phyloP scores from a whole-genome alignment of 2,888 invertebrate species.

The Cephus spinipes region DNA sequence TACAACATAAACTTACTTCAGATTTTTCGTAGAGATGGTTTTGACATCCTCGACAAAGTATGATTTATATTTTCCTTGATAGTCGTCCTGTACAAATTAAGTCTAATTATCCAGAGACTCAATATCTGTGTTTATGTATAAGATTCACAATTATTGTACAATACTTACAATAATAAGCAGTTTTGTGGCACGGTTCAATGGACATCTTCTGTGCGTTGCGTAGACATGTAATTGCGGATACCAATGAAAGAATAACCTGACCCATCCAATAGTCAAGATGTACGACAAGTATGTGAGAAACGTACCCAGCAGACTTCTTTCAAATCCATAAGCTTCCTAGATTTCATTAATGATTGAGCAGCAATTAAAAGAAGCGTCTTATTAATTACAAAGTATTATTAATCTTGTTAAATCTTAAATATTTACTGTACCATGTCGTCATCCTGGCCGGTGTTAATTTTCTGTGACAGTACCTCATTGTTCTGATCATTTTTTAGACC shows the following conservation, averaged over 20 bases:
- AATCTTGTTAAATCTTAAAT: neutral
- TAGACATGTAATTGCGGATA: conserved; percentile 70
- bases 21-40: conserved; percentile 54
- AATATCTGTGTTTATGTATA: neutral
- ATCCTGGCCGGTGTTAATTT: conserved; percentile 69
- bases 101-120: neutral
- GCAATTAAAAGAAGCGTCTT: neutral
- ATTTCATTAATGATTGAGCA: conserved; percentile 26
- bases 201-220: conserved; percentile 68
- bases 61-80: conserved; percentile 68
- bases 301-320: conserved; percentile 55
- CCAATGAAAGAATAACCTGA: conserved; percentile 74
- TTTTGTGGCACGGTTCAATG: conserved; percentile 68
- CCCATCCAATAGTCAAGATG: conserved; percentile 68
- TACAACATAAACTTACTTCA: conserved; percentile 48
- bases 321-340: conserved; percentile 71
- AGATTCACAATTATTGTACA: neutral
- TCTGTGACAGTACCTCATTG: conserved; percentile 52
- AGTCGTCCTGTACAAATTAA: conserved; percentile 63
- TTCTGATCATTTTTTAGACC: conserved; percentile 54
- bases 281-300: conserved; percentile 67
- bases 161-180: conserved; percentile 70
- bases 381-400: conserved; percentile 10
- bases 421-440: conserved; percentile 69
- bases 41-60: conserved; percentile 68